Base-by-base conservation (phyloP, 2,797 vertebrate genomes). In the Hydrolagus colliei region DNA sequence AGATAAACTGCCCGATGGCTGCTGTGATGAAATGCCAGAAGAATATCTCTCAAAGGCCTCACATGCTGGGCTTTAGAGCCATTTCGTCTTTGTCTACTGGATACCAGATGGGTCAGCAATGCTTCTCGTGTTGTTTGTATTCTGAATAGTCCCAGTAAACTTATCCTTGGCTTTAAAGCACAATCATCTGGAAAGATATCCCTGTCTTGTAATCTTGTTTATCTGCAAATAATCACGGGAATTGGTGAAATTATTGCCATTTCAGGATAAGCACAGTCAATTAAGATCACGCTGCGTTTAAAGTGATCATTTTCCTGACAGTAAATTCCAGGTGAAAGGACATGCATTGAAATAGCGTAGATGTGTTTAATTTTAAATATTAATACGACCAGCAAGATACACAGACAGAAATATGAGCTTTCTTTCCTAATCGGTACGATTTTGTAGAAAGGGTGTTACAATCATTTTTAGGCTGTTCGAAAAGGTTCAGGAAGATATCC, bases 11-110 rank as follows among this genome's bases (percentile, higher is more conserved):
- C 91, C 93, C 92, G 93, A 91, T 92, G 91, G 92, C 91, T 93
- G 93, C 92, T 93, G 93, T 92, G 94, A 94, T 95, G 94, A 94
- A 94, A 95, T 95, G 92, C 92, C 93, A 93, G 92, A 94, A 93
- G 93, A 92, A 94, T 94, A 86, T 94, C 92, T 94, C 92, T 93
- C 92, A 91, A 92, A 93, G 94, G 94, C 94, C 94, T 94, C 91
- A 89, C 91, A 86, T 93, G 93, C 93, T 93, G 94, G 90, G 93
- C 91, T 92, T 93, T 91, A 94, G 93, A 94, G 93, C 93, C 92
- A 93, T 92, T 91, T 92, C 79, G 93, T 93, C 94, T 95, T 95
- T 95, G 94, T 95, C 94, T 95, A 93, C 93, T 68, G 79, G 79
- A 84, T 84, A 84, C 79, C 92, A 93, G 93, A 95, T 95, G 94